Evolutionary conservation across 2,888 invertebrate species (phyloP).

Genomic region (Falcaria lacertinaria): DNA sequence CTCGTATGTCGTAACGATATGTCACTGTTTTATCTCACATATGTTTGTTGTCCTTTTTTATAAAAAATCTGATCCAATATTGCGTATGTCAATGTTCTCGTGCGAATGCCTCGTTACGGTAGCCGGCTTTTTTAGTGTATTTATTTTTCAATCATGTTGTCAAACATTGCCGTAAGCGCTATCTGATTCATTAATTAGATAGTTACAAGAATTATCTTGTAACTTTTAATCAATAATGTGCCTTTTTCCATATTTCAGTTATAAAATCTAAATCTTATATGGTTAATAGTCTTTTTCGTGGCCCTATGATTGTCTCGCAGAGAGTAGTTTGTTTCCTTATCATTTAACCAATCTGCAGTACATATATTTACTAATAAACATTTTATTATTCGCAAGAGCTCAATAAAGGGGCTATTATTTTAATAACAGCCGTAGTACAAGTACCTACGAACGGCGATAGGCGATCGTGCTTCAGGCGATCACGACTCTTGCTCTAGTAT

Average conservation of each 20-base stretch:
- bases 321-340: neutral
- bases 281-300: too few relatives aligned
- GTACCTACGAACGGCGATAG: constrained; percentile 36
- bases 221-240: neutral
- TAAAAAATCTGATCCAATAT: constrained; percentile 12
- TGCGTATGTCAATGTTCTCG: constrained; percentile 14
- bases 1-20: constrained; percentile 32
- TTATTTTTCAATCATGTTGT: constrained; percentile 12
- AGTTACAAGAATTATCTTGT: neutral
- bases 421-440: constrained; percentile 41
- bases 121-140: constrained; percentile 1
- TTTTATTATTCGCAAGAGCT: constrained; percentile 22
- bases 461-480: constrained; percentile 43
- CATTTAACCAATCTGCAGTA: neutral
- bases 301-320: neutral
- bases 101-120: constrained; percentile 4
- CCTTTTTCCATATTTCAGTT: too few relatives aligned
- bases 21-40: constrained; percentile 21
- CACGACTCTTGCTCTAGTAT: constrained; percentile 38
- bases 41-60: constrained; percentile 17
- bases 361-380: constrained; percentile 4
- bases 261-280: too few relatives aligned
- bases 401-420: constrained; percentile 40
- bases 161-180: constrained; percentile 15
- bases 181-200: neutral